phyloP scores from a whole-genome alignment of 2,888 invertebrate genomes.

The Dastarcus helophoroides region DNA sequence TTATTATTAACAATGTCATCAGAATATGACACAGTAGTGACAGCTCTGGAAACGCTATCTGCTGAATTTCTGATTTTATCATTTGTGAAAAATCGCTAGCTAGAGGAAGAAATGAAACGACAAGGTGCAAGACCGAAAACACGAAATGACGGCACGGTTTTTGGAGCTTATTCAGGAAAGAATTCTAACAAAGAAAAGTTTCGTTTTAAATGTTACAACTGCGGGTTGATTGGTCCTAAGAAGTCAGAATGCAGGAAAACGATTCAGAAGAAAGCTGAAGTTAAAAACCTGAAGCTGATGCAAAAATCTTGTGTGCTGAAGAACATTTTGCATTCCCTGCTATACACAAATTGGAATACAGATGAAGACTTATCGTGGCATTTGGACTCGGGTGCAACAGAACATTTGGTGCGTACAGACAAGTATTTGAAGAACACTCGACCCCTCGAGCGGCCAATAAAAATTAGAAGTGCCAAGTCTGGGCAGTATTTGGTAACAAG shows the following conservation, averaged over 20 bases:
- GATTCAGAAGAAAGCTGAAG: too few species aligned
- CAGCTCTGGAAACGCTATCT: conserved; percentile 16
- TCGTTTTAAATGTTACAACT: conserved; percentile 2
- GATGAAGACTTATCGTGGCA: too few species aligned
- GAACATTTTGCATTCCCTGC: too few species aligned
- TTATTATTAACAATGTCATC: conserved; percentile 11
- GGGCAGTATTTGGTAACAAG: conserved; percentile 21
- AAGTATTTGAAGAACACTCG: conserved; percentile 10
- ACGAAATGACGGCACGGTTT: too few species aligned
- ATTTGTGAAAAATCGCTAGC: conserved; percentile 18
- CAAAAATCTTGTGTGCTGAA: too few species aligned
- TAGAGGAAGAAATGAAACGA: conserved; percentile 16
- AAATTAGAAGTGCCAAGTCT: conserved; percentile 25
- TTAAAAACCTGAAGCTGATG: too few species aligned
- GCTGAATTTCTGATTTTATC: conserved; percentile 11
- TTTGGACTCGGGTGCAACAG: conserved; percentile 20
- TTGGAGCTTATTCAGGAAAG: too few species aligned
- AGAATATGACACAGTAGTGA: conserved; percentile 18
- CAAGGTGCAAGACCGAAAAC: conserved; percentile 1
- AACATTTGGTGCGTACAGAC: conserved; percentile 14
- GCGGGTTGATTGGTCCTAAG: conserved; percentile 1
- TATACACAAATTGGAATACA: too few species aligned
- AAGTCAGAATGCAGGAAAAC: conserved; percentile 2
- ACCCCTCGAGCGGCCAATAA: conserved; percentile 17
- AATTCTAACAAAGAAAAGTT: background rate